Base-by-base conservation (phyloP, 1,140 invertebrate genomes). In the Bombus turneri region DNA sequence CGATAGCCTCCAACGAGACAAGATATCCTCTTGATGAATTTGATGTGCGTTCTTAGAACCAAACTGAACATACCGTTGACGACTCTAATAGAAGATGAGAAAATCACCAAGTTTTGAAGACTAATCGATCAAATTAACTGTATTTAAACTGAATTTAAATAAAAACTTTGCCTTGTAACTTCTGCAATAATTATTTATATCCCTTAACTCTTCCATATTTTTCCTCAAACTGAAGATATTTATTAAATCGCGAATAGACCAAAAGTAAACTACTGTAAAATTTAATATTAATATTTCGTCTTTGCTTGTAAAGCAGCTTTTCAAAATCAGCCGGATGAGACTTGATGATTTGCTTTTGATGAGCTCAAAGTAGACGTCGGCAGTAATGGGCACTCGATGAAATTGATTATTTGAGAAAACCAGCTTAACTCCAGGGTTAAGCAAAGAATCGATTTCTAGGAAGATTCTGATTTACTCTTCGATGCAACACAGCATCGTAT, bases 401-500 rank as follows among this genome's bases (percentile, higher is more conserved):
- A 43, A 28, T 13, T 47, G 71, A 73, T 73, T 73, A 73, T 73
- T 73, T 73, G 15, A 43, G n/a, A 18, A 41, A 41, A 43, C 15
- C n/a, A 22, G 13, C 28, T 47, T 47, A 31, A 31, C 71, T 18
- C 28, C 71, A 73, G 41, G 71, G 71, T 73, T 73, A 47, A 47
- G 71, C 28, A 73, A 73, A 73, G 71, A n/a, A 73, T 72, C 71
- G 15, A 73, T 10, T 73, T 73, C 71, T 41, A 13, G 41, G 71
- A 73, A 73, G 41, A 47, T 31, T 15, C 15, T 18, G 39, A 43
- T 39, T 73, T 31, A 43, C 15, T 22, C 9, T 22, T 0, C 41
- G 0, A 47, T 73, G 28, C 8, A 43, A 43, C 41, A 1, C n/a
- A 12, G 13, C 41, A 22, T 39, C n/a, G 28, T 31, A 47, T 47